These are phyloP conservation scores for Mus musculus DNA, from an alignment of 2,113 vertebrate genomes.

Conservation along the genomic window GRCm39 chr9:51489001-51489500, in stretches of 20 bases:
- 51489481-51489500: neutral
- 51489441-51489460: neutral
- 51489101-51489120: neutral
- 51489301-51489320: neutral
- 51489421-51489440: neutral
- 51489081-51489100: neutral
- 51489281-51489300: neutral
- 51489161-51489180: neutral
- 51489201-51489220: neutral
- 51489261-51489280: neutral
- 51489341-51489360: neutral
- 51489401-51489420: neutral
- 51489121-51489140: neutral
- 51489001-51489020: neutral
- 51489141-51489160: neutral
- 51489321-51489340: neutral
- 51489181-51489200: neutral
- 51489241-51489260: neutral
- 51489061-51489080: neutral
- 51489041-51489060: neutral
- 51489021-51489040: neutral
- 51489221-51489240: neutral
- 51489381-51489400: rapidly evolving
- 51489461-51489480: neutral
- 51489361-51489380: neutral